Conservation (phyloP, 2,797 vertebrate species). For the Oryzias sinensis region DNA sequence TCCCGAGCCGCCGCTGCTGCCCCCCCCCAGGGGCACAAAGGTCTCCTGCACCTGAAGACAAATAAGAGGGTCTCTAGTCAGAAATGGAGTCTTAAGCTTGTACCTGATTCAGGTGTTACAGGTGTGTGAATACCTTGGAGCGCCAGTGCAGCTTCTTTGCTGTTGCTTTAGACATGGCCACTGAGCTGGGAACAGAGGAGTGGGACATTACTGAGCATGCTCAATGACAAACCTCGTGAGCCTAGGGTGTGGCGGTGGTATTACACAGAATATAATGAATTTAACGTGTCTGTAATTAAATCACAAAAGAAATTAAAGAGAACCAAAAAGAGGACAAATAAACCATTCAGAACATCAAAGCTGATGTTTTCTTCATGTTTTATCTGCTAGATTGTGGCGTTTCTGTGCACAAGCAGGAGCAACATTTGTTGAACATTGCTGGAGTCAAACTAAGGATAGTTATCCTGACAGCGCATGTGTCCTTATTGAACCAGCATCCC, state of each 20-base stretch:
- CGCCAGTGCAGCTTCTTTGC: constrained; percentile 82
- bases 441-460: too few species aligned
- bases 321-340: too few species aligned
- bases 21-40: constrained; percentile 72
- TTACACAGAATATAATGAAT: background rate
- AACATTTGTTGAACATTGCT: too few species aligned
- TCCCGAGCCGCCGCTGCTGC: constrained; percentile 67
- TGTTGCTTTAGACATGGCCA: constrained; percentile 78
- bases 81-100: background rate
- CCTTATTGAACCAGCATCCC: too few species aligned
- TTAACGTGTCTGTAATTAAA: background rate
- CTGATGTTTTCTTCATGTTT: too few species aligned
- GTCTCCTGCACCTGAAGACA: constrained; percentile 74
- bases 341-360: too few species aligned
- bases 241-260: background rate
- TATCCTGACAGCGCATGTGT: too few species aligned
- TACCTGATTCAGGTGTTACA: background rate
- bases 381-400: too few species aligned
- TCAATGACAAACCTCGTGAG: background rate
- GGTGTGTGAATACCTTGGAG: constrained; percentile 59
- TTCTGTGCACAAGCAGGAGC: too few species aligned
- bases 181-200: constrained; percentile 40
- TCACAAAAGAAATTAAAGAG: too few species aligned
- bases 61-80: background rate
- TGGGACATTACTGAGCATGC: constrained; percentile 9